Percentiles rank a stretch among this genome's conserved stretches.
These are phyloP conservation scores for Falco naumanni DNA, from an alignment of 2,797 vertebrate genomes.

Conservation along the genomic window DNA sequence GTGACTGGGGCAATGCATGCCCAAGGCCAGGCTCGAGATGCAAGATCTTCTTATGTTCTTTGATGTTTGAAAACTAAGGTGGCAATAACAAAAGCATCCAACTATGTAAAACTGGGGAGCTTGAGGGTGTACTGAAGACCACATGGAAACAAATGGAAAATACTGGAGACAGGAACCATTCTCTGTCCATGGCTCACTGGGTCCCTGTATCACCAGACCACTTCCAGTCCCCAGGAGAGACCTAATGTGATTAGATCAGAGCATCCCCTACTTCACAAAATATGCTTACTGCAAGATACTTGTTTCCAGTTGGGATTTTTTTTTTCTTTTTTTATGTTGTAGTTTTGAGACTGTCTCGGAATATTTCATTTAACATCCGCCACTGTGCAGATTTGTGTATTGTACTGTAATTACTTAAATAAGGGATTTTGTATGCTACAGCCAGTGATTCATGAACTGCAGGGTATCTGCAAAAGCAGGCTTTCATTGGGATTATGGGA, in stretches of 20 bases:
- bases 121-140: not conserved
- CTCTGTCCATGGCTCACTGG: not conserved
- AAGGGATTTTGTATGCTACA: conserved; percentile 73
- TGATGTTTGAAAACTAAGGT: not conserved
- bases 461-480: conserved; percentile 57
- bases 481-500: conserved; percentile 69
- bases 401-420: conserved; percentile 75
- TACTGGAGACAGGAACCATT: not conserved
- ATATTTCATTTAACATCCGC: conserved; percentile 65
- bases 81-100: not conserved
- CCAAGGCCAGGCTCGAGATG: not conserved
- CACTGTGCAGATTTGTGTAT: conserved; percentile 70
- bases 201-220: not conserved
- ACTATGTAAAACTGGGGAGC: not conserved
- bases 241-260: not conserved
- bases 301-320: not conserved
- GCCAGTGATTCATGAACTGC: conserved; percentile 74
- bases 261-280: not conserved
- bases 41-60: not conserved
- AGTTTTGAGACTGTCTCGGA: conserved; percentile 47
- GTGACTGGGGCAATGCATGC: not conserved
- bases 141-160: not conserved
- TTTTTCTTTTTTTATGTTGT: not conserved
- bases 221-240: not conserved
- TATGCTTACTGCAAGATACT: not conserved